These are phyloP conservation scores for Mermis nigrescens DNA, from an alignment of 2,888 invertebrate genomes.

Conservation along the genomic window DNA sequence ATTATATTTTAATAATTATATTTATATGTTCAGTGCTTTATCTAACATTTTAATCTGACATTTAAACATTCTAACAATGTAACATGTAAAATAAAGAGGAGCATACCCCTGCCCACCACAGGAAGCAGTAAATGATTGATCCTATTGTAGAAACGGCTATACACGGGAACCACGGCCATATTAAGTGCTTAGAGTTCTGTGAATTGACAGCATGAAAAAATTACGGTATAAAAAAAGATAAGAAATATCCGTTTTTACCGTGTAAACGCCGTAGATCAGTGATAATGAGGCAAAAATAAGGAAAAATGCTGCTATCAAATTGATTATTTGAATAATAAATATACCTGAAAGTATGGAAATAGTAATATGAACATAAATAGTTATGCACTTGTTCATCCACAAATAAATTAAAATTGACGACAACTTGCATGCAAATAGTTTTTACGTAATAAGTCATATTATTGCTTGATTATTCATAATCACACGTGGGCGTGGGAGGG, in stretches of 20 bases:
- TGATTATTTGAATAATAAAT: conserved; percentile 30
- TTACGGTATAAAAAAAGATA: neutral
- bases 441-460: too few species aligned
- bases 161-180: conserved; percentile 28
- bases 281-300: conserved; percentile 27
- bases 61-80: too few species aligned
- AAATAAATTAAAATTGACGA: too few species aligned
- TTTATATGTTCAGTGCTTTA: too few species aligned
- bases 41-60: too few species aligned
- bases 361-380: too few species aligned
- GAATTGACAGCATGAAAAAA: neutral
- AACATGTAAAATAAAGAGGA: too few species aligned
- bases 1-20: too few species aligned
- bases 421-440: too few species aligned
- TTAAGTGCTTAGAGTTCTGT: conserved; percentile 2
- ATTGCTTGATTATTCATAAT: too few species aligned
- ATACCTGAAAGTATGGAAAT: conserved; percentile 21
- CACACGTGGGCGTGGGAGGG: too few species aligned
- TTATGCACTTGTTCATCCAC: too few species aligned
- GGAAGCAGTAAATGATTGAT: conserved; percentile 27
- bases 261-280: conserved; percentile 29
- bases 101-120: conserved; percentile 19
- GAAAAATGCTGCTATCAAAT: conserved; percentile 29
- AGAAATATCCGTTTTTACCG: conserved; percentile 15
- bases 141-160: conserved; percentile 25